Conservation (phyloP, 2,888 invertebrate genomes). For the Tachina grossa region DNA sequence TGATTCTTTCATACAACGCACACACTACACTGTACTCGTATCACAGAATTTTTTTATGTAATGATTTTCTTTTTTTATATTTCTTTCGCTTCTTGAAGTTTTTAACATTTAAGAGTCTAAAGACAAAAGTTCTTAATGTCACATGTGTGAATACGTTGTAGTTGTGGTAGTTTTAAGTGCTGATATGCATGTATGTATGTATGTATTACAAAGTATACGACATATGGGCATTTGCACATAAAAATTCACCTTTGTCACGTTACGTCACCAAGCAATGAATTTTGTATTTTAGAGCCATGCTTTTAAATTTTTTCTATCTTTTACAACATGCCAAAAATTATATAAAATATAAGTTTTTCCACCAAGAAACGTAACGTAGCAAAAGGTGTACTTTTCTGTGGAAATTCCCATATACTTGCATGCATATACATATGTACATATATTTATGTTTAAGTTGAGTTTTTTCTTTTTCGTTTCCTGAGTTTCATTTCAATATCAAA, state of each 20-base stretch:
- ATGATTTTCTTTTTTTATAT: slow-evolving; percentile 1
- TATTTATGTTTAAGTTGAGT: slow-evolving; percentile 56
- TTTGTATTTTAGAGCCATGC: no score
- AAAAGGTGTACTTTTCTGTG: no score
- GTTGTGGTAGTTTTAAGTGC: slow-evolving; percentile 25
- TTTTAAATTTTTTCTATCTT: no score
- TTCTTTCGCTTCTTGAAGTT: slow-evolving; percentile 62
- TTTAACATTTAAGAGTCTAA: slow-evolving; percentile 63
- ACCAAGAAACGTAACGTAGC: no score
- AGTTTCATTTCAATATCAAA: slow-evolving; percentile 64
- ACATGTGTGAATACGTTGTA: slow-evolving; percentile 42
- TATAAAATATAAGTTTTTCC: no score
- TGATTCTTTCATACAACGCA: slow-evolving; percentile 51
- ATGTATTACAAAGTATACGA: background rate
- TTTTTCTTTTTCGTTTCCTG: slow-evolving; percentile 3
- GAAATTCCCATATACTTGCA: no score
- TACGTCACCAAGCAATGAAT: no score
- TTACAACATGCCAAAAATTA: no score
- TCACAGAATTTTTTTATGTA: slow-evolving; percentile 25
- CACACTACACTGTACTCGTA: no score
- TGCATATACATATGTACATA: slow-evolving; percentile 16
- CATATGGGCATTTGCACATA: no score
- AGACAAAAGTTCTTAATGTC: slow-evolving; percentile 64
- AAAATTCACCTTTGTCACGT: no score
- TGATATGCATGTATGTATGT: slow-evolving; percentile 3